phyloP scores from a whole-genome alignment of 2,888 invertebrate species.

The Idaea dimidiata region DNA sequence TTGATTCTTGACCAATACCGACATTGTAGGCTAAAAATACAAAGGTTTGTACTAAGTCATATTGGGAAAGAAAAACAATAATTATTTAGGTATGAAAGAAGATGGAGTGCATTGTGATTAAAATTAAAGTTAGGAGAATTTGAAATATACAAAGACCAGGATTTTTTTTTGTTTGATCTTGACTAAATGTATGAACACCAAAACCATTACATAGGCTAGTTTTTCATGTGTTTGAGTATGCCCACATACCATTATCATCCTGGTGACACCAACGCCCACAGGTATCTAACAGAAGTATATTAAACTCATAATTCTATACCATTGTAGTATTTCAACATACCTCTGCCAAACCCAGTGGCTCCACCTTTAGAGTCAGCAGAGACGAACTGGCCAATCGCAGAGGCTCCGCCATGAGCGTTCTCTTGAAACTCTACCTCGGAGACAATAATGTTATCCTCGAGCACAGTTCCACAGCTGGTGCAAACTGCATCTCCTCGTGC shows the following conservation, averaged over 20 bases:
- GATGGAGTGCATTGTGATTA: background rate
- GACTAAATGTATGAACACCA: background rate
- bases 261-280: background rate
- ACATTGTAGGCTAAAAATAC: constrained; percentile 84
- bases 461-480: constrained; percentile 96
- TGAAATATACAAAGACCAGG: too few relatives aligned
- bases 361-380: constrained; percentile 93
- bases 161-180: too few relatives aligned
- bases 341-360: constrained; percentile 88
- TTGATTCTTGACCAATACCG: constrained; percentile 92
- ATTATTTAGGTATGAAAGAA: background rate
- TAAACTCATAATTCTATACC: background rate
- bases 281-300: background rate
- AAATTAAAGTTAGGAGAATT: too few relatives aligned
- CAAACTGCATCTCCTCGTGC: constrained; percentile 97
- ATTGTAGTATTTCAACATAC: constrained; percentile 50
- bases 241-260: background rate
- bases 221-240: too few relatives aligned
- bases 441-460: constrained; percentile 98
- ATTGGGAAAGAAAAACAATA: background rate
- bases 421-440: constrained; percentile 98
- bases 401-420: constrained; percentile 91
- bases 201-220: too few relatives aligned
- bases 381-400: constrained; percentile 96
- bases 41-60: background rate